Evolutionary conservation across 1,140 invertebrate genomes (phyloP).

Genomic region (Trissolcus basalis): DNA sequence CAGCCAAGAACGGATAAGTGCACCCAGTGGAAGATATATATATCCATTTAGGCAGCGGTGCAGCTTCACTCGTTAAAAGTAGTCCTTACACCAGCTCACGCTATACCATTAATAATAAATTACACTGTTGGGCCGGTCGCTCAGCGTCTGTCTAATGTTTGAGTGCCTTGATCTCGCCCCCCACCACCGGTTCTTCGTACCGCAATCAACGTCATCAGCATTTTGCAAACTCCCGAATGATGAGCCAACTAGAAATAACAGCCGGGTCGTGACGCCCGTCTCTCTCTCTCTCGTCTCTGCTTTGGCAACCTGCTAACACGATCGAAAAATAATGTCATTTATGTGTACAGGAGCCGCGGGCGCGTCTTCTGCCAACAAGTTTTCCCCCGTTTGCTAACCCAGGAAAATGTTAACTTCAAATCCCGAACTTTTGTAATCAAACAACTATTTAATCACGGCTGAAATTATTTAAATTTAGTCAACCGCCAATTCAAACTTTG

Average conservation of each 20-base stretch:
- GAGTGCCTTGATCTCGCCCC: constrained; percentile 25
- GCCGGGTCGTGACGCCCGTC: too few species aligned
- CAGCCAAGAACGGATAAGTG: constrained; percentile 74
- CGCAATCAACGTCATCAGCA: constrained; percentile 38
- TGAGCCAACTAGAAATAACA: constrained; percentile 20
- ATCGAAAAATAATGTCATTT: constrained; percentile 19
- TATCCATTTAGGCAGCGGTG: constrained; percentile 71
- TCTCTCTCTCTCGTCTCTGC: constrained; percentile 4
- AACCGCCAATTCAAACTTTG: too few species aligned
- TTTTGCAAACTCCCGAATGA: constrained; percentile 29
- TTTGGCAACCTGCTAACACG: constrained; percentile 21
- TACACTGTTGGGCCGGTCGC: constrained; percentile 31
- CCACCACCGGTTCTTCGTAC: not conserved
- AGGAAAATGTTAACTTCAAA: too few species aligned
- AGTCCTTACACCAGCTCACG: constrained; percentile 62
- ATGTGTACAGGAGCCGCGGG: not conserved
- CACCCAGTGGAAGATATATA: constrained; percentile 73
- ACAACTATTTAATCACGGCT: not conserved
- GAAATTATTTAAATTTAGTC: too few species aligned
- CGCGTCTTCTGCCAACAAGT: constrained; percentile 4
- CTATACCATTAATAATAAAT: constrained; percentile 58
- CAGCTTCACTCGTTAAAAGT: constrained; percentile 71
- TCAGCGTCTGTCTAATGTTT: constrained; percentile 30
- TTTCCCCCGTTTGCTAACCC: not conserved
- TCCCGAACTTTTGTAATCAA: too few species aligned